Evolutionary conservation across 1,140 invertebrate genomes (phyloP).

Genomic region (Oscheius sp.): DNA sequence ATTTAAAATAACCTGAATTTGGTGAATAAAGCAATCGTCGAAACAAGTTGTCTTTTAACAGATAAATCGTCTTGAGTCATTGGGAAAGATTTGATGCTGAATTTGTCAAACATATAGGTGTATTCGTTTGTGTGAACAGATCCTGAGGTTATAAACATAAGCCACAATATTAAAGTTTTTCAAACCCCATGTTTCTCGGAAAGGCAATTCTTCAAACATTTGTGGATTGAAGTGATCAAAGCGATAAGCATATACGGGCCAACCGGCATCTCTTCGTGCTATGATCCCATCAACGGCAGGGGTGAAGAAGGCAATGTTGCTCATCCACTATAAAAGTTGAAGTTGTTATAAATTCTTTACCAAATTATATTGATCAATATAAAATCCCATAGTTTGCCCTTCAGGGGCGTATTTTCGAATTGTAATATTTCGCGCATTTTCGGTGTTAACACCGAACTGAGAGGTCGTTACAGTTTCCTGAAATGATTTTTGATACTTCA

Average conservation of each 20-base stretch:
- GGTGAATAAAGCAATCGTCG: background rate
- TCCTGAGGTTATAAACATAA: background rate
- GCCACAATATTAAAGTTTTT: too few relatives aligned
- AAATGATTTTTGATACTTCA: background rate
- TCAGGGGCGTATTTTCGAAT: background rate
- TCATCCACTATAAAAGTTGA: background rate
- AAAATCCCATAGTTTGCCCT: background rate
- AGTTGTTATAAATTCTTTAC: background rate
- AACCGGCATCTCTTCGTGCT: background rate
- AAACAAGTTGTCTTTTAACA: background rate
- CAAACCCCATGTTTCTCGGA: background rate
- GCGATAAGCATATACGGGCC: background rate
- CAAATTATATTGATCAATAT: background rate
- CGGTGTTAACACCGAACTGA: background rate
- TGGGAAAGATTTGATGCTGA: background rate
- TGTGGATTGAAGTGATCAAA: background rate
- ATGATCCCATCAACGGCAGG: background rate
- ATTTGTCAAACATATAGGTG: background rate
- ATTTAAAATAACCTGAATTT: background rate
- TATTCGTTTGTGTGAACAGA: constrained; percentile 1
- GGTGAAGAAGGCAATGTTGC: background rate
- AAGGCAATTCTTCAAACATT: background rate
- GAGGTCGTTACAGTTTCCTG: background rate
- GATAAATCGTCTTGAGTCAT: background rate
- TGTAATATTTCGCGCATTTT: background rate